Percentiles rank a stretch among this genome's conserved stretches.
These are phyloP conservation scores for Gallinago media DNA, from an alignment of 2,113 vertebrate species.

Conservation along the genomic window DNA sequence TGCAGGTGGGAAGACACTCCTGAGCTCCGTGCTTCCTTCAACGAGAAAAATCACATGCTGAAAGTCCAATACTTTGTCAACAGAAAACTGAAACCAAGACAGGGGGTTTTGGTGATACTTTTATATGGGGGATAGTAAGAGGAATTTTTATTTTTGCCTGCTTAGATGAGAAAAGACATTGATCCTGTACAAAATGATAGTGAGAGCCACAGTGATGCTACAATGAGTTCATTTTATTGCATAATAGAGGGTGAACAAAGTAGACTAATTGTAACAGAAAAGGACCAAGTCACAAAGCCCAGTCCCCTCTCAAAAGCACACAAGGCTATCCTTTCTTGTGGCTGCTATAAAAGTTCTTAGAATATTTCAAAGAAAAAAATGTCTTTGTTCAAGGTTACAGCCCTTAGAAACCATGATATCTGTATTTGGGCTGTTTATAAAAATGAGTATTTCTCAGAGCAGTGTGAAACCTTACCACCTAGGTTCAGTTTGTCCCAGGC, in stretches of 20 bases:
- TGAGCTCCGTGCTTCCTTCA: neutral
- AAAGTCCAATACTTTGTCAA: neutral
- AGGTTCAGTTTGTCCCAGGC: neutral
- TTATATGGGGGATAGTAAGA: neutral
- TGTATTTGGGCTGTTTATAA: neutral
- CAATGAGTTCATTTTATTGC: neutral
- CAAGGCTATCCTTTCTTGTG: neutral
- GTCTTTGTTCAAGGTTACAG: neutral
- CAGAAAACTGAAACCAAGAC: neutral
- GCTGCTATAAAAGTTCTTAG: neutral
- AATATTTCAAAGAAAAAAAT: neutral
- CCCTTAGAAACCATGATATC: neutral
- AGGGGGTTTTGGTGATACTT: neutral
- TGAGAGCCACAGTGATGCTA: neutral
- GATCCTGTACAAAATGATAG: neutral
- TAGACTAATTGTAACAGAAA: neutral
- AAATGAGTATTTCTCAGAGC: neutral
- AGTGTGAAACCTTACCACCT: neutral
- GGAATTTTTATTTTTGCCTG: neutral
- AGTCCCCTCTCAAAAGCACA: neutral
- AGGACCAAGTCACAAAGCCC: neutral
- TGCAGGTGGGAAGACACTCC: neutral
- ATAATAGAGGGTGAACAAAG: neutral
- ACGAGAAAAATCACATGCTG: rapidly evolving
- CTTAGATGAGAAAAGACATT: neutral